phyloP scores from a whole-genome alignment of 1,140 invertebrate genomes.

The Triops longicaudatus region DNA sequence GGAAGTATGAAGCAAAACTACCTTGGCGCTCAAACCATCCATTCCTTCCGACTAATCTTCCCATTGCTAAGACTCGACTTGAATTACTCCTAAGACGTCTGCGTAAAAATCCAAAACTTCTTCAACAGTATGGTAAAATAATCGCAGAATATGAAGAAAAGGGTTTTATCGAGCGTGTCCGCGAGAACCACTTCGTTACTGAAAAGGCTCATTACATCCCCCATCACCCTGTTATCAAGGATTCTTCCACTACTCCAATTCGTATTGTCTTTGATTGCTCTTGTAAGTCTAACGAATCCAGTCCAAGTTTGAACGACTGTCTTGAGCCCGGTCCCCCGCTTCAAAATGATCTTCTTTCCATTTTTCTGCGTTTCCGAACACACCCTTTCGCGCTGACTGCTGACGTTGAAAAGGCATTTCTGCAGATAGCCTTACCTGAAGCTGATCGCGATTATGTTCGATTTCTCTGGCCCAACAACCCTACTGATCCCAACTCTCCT shows the following conservation, averaged over 20 bases:
- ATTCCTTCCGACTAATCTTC: no score
- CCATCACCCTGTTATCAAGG: conserved; percentile 32
- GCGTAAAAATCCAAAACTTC: no score
- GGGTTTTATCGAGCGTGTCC: conserved; percentile 3
- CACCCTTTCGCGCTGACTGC: conserved; percentile 34
- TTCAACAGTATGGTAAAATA: no score
- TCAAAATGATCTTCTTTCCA: conserved; percentile 31
- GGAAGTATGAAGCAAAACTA: no score
- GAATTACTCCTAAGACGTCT: no score
- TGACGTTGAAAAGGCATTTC: conserved; percentile 41
- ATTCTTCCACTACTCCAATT: conserved; percentile 30
- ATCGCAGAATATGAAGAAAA: no score
- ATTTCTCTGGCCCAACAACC: conserved; percentile 30
- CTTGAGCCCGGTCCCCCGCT: conserved; percentile 27
- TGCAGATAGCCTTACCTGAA: conserved; percentile 27
- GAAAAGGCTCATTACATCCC: conserved; percentile 31
- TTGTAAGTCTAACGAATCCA: background rate
- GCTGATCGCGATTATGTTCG: conserved; percentile 29
- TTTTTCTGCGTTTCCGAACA: conserved; percentile 33
- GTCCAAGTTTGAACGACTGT: conserved; percentile 20
- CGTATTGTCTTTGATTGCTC: conserved; percentile 34
- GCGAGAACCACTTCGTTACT: background rate
- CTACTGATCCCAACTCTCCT: background rate
- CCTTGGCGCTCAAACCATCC: no score
- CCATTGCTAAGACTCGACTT: no score